These are phyloP conservation scores for Solea senegalensis DNA, from an alignment of 2,113 vertebrate genomes.

Conservation along the genomic window DNA sequence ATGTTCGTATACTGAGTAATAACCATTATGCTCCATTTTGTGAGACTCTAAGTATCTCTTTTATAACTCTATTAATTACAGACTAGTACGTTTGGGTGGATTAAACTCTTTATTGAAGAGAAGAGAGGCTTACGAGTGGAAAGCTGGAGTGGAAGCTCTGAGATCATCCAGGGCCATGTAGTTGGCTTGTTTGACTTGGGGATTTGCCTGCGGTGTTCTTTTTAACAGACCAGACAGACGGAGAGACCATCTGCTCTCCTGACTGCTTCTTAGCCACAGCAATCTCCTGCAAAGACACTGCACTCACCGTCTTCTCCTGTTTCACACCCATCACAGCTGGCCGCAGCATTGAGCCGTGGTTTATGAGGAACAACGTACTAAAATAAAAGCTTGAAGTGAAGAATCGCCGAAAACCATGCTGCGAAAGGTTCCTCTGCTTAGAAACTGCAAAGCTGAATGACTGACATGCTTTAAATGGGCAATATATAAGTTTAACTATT, in stretches of 20 bases:
- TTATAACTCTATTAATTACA: not conserved
- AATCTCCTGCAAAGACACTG: not conserved
- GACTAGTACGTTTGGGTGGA: not conserved
- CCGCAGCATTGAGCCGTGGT: not conserved
- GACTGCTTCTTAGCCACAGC: conserved; percentile 39
- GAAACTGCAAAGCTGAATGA: too few relatives aligned
- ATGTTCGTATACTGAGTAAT: too few relatives aligned
- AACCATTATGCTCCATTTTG: not conserved
- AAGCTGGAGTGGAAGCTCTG: conserved; percentile 18
- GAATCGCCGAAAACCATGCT: too few relatives aligned
- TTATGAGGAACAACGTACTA: not conserved
- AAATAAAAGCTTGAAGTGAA: conserved; percentile 4
- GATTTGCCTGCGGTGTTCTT: conserved; percentile 55
- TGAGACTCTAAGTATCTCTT: not conserved
- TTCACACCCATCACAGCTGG: conserved; percentile 56
- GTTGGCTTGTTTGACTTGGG: conserved; percentile 61
- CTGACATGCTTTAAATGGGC: too few relatives aligned
- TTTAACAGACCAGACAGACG: conserved; percentile 69
- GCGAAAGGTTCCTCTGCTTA: too few relatives aligned
- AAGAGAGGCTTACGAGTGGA: too few relatives aligned
- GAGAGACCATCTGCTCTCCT: conserved; percentile 67
- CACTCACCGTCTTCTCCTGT: not conserved
- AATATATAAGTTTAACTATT: too few relatives aligned
- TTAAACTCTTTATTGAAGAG: not conserved
- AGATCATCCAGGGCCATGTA: conserved; percentile 31